Evolutionary conservation across 1,140 invertebrate genomes (phyloP), one percentile per base, ranked within the genome.

Genomic region (Zaprionus lachaisei): DNA sequence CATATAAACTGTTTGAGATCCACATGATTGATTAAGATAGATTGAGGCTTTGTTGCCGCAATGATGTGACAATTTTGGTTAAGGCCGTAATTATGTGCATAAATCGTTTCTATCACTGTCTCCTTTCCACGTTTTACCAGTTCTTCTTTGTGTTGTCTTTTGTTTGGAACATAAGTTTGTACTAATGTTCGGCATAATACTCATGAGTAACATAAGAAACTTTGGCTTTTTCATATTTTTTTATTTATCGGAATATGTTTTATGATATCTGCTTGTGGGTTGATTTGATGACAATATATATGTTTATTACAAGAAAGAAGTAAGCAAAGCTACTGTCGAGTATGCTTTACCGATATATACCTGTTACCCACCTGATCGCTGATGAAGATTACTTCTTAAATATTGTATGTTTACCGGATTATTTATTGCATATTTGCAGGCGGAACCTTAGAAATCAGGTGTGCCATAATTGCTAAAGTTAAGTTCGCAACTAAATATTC

Each of bases 1-100:
- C 41, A 72, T 77, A 72, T 72, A 76, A 61, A 17, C 44, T 60
- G 26, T 71, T 54, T 34, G 31, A 22, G 56, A 38, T 65, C 28
- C 9, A 47, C 70, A 72, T 82, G 75, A 82, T 90, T 90, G 81
- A 90, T 90, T 79, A 58, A 72, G 81, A 90, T 85, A 72, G 85
- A 90, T 89, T 79, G 77, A 44, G 34, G 34, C 49, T 37, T 44
- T 54, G 79, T 86, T 79, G 69, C 76, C 69, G 58, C 22, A 69
- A 69, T 57, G 54, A 63, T 55, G 24, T 74, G 69, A 31, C 54
- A 76, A 68, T 51, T 67, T 14, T 11, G 17, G 17, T 26, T 2
- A 41, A 54, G 44, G 7, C 9, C 26, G 31, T 20, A 58, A 58
- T 58, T 55, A 55, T 55, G 54, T 55, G 54, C 54, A 51, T 51